A percentile compares a stretch with the other conserved stretches of the same genome.
phyloP scores from a whole-genome alignment of 1,140 invertebrate genomes.

The Lepidurus apus region DNA sequence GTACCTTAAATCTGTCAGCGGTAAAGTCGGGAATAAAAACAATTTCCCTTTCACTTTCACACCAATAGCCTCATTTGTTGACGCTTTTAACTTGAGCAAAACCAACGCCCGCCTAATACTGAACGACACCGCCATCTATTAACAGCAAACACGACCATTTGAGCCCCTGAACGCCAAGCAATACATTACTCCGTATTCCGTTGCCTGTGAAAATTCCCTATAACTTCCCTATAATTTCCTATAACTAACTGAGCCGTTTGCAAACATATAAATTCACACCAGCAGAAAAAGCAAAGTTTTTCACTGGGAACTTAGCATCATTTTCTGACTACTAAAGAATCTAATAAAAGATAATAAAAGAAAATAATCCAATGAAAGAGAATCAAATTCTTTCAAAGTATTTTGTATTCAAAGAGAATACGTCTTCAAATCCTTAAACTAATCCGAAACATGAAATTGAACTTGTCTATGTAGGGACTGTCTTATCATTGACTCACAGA shows the following conservation, averaged over 20 bases:
- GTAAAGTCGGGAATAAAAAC: conserved; percentile 1
- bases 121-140: background rate
- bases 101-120: conserved; percentile 20
- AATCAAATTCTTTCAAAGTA: no score
- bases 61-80: conserved; percentile 5
- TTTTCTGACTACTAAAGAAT: background rate
- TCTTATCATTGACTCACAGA: background rate
- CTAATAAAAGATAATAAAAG: background rate
- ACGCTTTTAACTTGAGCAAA: conserved; percentile 12
- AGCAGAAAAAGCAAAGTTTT: background rate
- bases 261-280: background rate
- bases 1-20: background rate
- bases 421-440: no score
- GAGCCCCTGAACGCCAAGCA: background rate
- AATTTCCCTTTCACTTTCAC: conserved; percentile 15
- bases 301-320: background rate
- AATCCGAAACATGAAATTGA: background rate
- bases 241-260: background rate
- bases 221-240: background rate
- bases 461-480: background rate
- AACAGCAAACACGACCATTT: background rate
- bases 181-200: background rate
- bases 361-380: background rate
- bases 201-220: background rate
- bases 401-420: no score